Conservation (phyloP, 2,888 invertebrate species). For the Zygothrica quintamaculata region DNA sequence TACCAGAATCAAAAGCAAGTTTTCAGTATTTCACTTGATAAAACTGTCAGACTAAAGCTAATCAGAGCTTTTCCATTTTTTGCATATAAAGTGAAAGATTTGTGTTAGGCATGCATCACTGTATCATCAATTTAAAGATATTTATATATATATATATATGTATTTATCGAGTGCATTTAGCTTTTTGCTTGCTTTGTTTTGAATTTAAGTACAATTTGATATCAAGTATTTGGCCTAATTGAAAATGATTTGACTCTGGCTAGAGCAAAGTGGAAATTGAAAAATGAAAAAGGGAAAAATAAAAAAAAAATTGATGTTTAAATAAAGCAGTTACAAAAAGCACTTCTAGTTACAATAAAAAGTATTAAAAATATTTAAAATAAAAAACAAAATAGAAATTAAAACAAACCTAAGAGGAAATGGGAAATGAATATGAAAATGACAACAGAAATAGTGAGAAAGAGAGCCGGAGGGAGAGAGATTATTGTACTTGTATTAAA, state of each 20-base stretch:
- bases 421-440: not conserved
- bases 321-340: conserved; percentile 29
- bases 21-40: no score
- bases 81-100: no score
- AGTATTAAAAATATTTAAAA: not conserved
- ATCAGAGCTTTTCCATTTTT: no score
- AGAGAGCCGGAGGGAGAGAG: not conserved
- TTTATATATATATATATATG: no score
- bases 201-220: conserved; percentile 52
- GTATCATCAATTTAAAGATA: conserved; percentile 43
- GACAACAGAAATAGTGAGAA: not conserved
- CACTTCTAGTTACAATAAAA: conserved; percentile 1
- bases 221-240: conserved; percentile 66
- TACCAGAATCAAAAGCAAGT: no score
- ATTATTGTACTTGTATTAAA: not conserved
- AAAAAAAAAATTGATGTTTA: conserved; percentile 10
- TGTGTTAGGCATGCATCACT: conserved; percentile 26
- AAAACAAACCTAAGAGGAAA: no score
- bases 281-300: conserved; percentile 17
- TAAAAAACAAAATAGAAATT: not conserved
- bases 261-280: conserved; percentile 4
- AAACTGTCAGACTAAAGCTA: no score
- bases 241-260: conserved; percentile 55
- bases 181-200: conserved; percentile 35
- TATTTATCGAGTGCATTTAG: conserved; percentile 41